Conservation (phyloP, 2,888 invertebrate species). For the Athalia circularis region DNA sequence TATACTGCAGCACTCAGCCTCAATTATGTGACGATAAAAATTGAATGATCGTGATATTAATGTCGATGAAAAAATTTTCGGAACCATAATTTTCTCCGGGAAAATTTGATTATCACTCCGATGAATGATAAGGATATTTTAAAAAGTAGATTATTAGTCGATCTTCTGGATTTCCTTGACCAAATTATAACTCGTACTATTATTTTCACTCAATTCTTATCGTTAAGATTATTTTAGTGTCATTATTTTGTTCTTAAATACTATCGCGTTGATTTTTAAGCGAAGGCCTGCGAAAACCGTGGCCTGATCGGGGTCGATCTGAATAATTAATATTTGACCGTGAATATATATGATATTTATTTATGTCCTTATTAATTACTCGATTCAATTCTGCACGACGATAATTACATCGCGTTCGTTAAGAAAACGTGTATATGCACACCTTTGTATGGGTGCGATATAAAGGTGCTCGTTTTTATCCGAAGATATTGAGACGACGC, state of each 20-base stretch:
- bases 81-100: conserved; percentile 8
- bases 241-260: no score
- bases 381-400: conserved; percentile 2
- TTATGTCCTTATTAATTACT: conserved; percentile 20
- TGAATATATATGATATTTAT: conserved; percentile 3
- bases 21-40: no score
- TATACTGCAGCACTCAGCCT: no score
- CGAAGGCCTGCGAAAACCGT: conserved; percentile 9
- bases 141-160: not conserved
- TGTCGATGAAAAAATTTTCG: not conserved
- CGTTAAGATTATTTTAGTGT: not conserved
- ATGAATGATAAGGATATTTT: not conserved
- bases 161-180: conserved; percentile 34
- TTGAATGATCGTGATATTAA: no score
- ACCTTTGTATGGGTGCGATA: no score
- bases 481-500: no score
- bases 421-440: not conserved
- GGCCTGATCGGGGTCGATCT: conserved; percentile 15
- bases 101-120: conserved; percentile 2
- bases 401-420: conserved; percentile 1
- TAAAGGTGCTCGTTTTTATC: no score
- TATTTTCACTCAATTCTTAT: not conserved
- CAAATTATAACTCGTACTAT: conserved; percentile 9
- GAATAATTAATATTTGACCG: conserved; percentile 22
- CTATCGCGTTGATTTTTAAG: no score